Base-by-base conservation (phyloP, 53 echinoderm and acorn worm species). In the Mesocentrotus franciscanus region DNA sequence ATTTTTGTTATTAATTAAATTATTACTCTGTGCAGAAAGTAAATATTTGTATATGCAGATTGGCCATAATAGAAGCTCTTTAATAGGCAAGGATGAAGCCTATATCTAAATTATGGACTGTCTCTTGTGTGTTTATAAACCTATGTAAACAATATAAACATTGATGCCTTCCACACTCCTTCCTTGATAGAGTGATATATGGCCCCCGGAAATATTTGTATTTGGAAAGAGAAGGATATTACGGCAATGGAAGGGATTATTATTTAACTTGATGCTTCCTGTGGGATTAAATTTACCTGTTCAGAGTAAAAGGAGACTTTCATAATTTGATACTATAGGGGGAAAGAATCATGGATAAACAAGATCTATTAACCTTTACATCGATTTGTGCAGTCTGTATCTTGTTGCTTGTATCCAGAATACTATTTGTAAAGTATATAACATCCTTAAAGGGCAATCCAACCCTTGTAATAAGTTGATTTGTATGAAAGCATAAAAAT, bases 1-100 rank as follows among this genome's bases (percentile, higher is more conserved):
- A 34, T 32, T 34, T 24, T 34, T 3, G 20, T 79, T 36, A 6
- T 14, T 5, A 64, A 64, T 64, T 20, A 64, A 8, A 64, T 64
- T 81, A 22, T 17, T 81, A 8, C 4, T 39, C 81, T 1, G 1
- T 39, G 42, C 34, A 26, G 87, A 87, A 87, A 58, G 87, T 27
- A 87, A 87, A 87, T 87, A 85, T 87, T n/a, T 87, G 55, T 84
- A 39, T 58, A 87, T 87, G 58, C n/a, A 26, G n/a, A 87, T 87
- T 56, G 13, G 27, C 12, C 58, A 20, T 87, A 27, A 87, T 87
- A n/a, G 87, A 56, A 87, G 87, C 27, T n/a, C 12, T 87, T 57
- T 87, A 56, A 87, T 87, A n/a, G 57, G 55, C 58, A 16, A 58
- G 81, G 12, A 59, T n/a, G 27, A 39, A 87, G 3, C 58, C 87